Percentiles rank a stretch among this genome's conserved stretches.
Conservation (phyloP, 2,113 vertebrate species). For the Dicerorhinus sumatrensis region DNA sequence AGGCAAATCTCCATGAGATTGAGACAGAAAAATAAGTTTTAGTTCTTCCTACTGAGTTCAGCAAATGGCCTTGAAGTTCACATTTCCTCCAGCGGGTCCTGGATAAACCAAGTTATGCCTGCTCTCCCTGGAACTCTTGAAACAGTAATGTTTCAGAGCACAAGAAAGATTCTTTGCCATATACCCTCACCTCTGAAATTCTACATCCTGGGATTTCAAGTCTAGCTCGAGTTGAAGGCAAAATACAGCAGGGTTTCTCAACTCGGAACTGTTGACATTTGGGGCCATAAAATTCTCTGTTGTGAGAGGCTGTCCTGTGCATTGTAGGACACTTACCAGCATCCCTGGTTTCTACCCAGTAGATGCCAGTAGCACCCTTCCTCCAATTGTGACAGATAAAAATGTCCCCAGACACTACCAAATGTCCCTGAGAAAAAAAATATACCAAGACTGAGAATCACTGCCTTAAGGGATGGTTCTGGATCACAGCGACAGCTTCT, state of each 20-base stretch:
- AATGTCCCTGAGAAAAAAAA: background rate
- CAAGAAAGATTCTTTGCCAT: background rate
- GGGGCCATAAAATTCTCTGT: background rate
- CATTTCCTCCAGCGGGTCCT: background rate
- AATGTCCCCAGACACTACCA: background rate
- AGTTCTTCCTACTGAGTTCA: background rate
- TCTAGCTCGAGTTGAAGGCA: background rate
- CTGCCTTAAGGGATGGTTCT: background rate
- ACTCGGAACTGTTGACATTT: background rate
- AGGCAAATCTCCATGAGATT: background rate
- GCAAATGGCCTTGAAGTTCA: background rate
- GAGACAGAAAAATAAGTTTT: background rate
- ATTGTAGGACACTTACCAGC: background rate
- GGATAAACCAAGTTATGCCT: background rate
- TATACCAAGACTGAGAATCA: background rate
- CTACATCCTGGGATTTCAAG: background rate
- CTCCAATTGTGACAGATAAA: background rate
- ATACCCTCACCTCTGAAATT: background rate
- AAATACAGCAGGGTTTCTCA: background rate
- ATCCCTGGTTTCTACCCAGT: background rate
- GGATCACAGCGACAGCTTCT: background rate
- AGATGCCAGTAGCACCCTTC: background rate
- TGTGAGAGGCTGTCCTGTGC: rapidly evolving
- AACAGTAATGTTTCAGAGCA: background rate
- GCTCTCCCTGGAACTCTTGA: background rate